Evolutionary conservation across 2,113 vertebrate genomes (phyloP).

Genomic region (Calypte anna): DNA sequence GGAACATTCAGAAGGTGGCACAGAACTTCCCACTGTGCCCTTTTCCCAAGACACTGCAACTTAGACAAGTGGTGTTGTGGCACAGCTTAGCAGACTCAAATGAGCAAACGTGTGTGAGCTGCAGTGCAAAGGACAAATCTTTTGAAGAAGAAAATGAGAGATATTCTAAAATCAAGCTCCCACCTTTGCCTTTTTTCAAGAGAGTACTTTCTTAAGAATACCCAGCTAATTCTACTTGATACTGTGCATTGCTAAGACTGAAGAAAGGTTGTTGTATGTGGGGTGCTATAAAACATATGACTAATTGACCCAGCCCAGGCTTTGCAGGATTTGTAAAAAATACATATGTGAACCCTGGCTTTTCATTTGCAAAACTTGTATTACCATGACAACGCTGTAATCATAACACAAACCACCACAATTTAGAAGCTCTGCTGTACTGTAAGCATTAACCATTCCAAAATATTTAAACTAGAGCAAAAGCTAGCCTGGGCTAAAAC

Average conservation of each 20-base stretch:
- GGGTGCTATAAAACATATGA: slow-evolving; percentile 42
- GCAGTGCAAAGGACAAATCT: background rate
- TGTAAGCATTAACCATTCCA: background rate
- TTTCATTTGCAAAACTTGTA: slow-evolving; percentile 26
- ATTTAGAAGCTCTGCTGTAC: slow-evolving; percentile 5
- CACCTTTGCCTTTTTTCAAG: background rate
- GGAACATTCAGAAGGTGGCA: background rate
- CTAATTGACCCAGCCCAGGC: slow-evolving; percentile 25
- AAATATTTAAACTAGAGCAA: slow-evolving; percentile 4
- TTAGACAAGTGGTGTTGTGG: rapidly evolving
- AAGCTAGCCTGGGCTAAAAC: slow-evolving; percentile 27
- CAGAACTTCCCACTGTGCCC: background rate
- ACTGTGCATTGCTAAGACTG: background rate
- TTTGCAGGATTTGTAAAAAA: slow-evolving; percentile 47
- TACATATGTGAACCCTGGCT: slow-evolving; percentile 44
- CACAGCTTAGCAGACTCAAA: rapidly evolving
- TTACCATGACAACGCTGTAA: slow-evolving; percentile 49
- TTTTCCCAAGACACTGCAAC: rapidly evolving
- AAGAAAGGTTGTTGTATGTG: background rate
- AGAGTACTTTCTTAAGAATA: background rate
- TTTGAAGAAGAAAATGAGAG: background rate
- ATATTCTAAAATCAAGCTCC: background rate
- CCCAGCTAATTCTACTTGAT: background rate
- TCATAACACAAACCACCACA: slow-evolving; percentile 39
- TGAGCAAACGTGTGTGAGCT: rapidly evolving